Conservation (phyloP, 2,888 invertebrate genomes). For the Netelia fuscicornis region DNA sequence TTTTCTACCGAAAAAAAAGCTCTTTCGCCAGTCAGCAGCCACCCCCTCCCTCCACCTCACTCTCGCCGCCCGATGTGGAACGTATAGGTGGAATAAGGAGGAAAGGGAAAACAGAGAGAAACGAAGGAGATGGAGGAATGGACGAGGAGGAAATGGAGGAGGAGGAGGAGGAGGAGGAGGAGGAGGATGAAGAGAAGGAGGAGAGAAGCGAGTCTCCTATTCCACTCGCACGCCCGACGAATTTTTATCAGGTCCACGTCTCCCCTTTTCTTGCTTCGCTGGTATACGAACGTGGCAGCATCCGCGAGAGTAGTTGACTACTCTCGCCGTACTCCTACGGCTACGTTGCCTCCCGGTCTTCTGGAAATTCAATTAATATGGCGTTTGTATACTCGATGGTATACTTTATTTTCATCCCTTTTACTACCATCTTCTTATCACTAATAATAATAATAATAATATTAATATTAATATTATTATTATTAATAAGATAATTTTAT, state of each 20-base stretch:
- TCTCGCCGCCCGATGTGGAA: conserved; percentile 53
- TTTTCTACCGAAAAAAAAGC: conserved; percentile 63
- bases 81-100: conserved; percentile 25
- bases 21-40: conserved; percentile 57
- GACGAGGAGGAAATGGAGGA: background rate
- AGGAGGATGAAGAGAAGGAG: background rate
- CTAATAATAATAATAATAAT: conserved; percentile 3
- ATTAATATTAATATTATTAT: too few species aligned
- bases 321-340: conserved; percentile 10
- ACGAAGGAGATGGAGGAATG: too few species aligned
- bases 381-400: conserved; percentile 47
- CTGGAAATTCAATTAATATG: conserved; percentile 67
- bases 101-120: conserved; percentile 25
- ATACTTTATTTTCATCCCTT: conserved; percentile 20
- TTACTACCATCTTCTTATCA: conserved; percentile 11
- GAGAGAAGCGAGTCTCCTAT: conserved; percentile 54
- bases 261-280: conserved; percentile 46
- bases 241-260: conserved; percentile 65
- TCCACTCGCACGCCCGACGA: conserved; percentile 66
- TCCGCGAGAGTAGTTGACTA: conserved; percentile 36
- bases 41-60: too few species aligned
- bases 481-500: too few species aligned
- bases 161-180: conserved; percentile 7
- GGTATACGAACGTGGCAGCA: conserved; percentile 34
- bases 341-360: conserved; percentile 40